These are phyloP conservation scores for Gymnoscelis rufifasciata DNA, from an alignment of 2,888 invertebrate genomes.

Conservation along the genomic window DNA sequence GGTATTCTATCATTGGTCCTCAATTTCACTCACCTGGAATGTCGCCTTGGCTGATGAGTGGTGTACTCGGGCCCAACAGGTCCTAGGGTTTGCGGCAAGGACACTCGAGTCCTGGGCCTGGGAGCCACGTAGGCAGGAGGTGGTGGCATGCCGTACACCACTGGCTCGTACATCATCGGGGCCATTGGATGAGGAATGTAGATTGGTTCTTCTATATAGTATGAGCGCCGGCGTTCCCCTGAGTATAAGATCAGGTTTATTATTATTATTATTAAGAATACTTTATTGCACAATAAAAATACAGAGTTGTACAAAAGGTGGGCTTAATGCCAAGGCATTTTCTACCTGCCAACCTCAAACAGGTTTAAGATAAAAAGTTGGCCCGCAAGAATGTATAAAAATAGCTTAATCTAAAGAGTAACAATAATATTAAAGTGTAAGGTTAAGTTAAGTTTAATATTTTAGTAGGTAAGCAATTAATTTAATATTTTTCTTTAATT, in stretches of 20 bases:
- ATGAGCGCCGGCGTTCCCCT: constrained; percentile 65
- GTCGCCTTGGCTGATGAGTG: constrained; percentile 56
- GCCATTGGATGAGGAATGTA: constrained; percentile 61
- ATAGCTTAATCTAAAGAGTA: no score
- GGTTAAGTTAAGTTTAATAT: no score
- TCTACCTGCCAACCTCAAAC: no score
- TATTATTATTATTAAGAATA: no score
- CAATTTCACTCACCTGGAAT: constrained; percentile 55
- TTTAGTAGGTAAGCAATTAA: no score
- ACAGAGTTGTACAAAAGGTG: no score
- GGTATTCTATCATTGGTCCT: background rate
- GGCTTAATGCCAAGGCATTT: no score
- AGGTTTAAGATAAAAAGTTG: no score
- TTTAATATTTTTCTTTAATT: no score
- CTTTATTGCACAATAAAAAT: no score
- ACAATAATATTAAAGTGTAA: no score
- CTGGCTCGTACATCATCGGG: constrained; percentile 62
- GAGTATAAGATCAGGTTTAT: constrained; percentile 5
- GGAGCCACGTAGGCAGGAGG: constrained; percentile 55
- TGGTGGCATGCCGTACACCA: constrained; percentile 55
- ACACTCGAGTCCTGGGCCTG: constrained; percentile 56
- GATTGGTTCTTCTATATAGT: constrained; percentile 63
- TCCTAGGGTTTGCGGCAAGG: constrained; percentile 55
- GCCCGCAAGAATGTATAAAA: no score
- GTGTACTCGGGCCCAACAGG: constrained; percentile 50